phyloP scores from a whole-genome alignment of 92 coral and sea anemone genomes.

The Galaxea fascicularis region DNA sequence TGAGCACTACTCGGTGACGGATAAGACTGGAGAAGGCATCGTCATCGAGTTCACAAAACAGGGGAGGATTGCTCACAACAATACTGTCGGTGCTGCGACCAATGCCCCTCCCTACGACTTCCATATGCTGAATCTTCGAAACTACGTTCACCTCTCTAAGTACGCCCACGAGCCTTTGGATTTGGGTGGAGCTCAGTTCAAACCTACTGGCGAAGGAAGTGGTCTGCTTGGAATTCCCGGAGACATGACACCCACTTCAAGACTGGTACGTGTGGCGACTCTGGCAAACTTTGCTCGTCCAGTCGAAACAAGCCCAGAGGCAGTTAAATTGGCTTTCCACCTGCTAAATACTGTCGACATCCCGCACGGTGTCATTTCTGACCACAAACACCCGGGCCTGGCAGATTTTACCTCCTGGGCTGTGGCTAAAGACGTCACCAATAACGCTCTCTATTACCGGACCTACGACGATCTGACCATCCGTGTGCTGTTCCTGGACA shows the following conservation, averaged over 20 bases:
- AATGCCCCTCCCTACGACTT: slow-evolving; percentile 41
- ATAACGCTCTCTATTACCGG: slow-evolving; percentile 34
- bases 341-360: slow-evolving; percentile 42
- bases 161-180: slow-evolving; percentile 13
- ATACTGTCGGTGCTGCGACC: slow-evolving; percentile 10
- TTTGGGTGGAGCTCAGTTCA: slow-evolving; percentile 5
- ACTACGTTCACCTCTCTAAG: slow-evolving; percentile 33
- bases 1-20: slow-evolving; percentile 17
- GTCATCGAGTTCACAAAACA: slow-evolving; percentile 33
- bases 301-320: slow-evolving; percentile 15
- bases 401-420: slow-evolving; percentile 38
- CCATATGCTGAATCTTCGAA: slow-evolving; percentile 36
- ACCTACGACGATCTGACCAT: slow-evolving; percentile 43
- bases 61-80: slow-evolving; percentile 7
- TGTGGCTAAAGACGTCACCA: slow-evolving; percentile 37
- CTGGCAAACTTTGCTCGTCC: background rate
- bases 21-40: slow-evolving; percentile 24
- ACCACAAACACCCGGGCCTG: background rate
- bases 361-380: slow-evolving; percentile 5
- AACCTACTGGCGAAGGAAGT: slow-evolving; percentile 11
- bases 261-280: slow-evolving; percentile 21
- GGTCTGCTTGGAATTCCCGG: slow-evolving; percentile 47
- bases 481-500: slow-evolving; percentile 30
- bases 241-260: slow-evolving; percentile 39
- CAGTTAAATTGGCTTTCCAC: slow-evolving; percentile 32